phyloP scores from a whole-genome alignment of 2,113 vertebrate genomes.

The Astatoreochromis straeleni region DNA sequence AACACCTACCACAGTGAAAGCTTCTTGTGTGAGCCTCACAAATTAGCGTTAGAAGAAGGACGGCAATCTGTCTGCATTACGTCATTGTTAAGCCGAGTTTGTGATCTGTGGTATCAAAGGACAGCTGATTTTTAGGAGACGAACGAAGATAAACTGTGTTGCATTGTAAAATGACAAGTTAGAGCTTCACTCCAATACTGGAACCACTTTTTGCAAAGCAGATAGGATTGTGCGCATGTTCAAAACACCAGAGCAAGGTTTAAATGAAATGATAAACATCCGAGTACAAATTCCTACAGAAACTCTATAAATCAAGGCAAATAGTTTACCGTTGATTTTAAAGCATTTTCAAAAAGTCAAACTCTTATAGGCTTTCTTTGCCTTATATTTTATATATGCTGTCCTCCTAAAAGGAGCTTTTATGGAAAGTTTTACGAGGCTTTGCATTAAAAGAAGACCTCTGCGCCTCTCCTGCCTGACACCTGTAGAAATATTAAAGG shows the following conservation, averaged over 20 bases:
- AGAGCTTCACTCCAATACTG: not conserved
- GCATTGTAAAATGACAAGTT: not conserved
- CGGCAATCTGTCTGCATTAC: not conserved
- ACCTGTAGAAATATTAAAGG: constrained; percentile 55
- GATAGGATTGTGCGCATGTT: not conserved
- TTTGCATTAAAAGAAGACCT: constrained; percentile 11
- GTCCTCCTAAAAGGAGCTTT: not conserved
- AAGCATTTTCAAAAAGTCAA: not conserved
- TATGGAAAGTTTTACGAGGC: not conserved
- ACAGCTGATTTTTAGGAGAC: not conserved
- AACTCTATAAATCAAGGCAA: not conserved
- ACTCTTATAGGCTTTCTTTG: not conserved
- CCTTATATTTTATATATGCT: not conserved
- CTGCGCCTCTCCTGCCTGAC: constrained; percentile 6
- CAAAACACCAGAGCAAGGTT: not conserved
- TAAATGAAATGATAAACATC: not conserved
- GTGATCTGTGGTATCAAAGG: not conserved
- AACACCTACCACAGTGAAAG: constrained; percentile 21
- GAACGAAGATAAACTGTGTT: constrained; percentile 5
- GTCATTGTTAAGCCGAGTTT: not conserved
- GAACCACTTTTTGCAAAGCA: not conserved
- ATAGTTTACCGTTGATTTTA: not conserved
- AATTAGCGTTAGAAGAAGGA: not conserved
- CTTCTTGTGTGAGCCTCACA: not conserved
- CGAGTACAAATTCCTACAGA: not conserved